Conservation (phyloP, 2,888 invertebrate genomes). For the Callinectes sapidus region DNA sequence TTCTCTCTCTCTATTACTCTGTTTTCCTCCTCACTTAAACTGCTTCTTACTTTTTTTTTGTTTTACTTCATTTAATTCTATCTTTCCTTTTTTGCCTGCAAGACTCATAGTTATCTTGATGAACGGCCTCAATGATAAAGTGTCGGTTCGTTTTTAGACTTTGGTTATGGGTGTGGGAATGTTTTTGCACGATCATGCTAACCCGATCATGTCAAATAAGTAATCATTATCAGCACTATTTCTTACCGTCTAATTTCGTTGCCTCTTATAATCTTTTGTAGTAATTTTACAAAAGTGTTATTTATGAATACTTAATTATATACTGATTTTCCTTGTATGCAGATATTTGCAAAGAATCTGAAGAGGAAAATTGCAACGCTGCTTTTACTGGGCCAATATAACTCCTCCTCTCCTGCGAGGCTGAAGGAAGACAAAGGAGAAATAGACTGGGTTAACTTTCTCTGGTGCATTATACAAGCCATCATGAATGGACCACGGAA, state of each 20-base stretch:
- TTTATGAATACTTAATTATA: not conserved
- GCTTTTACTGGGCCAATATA: not conserved
- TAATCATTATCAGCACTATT: not conserved
- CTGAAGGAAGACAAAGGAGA: not conserved
- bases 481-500: too few relatives aligned
- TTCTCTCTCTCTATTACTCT: too few relatives aligned
- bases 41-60: too few relatives aligned
- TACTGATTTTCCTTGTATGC: not conserved
- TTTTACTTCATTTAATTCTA: too few relatives aligned
- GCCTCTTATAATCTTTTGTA: not conserved
- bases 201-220: not conserved
- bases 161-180: not conserved
- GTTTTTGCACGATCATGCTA: not conserved
- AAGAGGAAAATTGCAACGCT: not conserved
- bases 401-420: not conserved
- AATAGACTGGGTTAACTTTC: not conserved
- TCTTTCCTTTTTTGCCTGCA: too few relatives aligned
- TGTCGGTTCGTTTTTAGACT: too few relatives aligned
- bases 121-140: too few relatives aligned
- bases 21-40: too few relatives aligned
- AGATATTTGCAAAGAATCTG: not conserved
- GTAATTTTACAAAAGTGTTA: not conserved
- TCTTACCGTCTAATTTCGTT: not conserved
- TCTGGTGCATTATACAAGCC: too few relatives aligned
- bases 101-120: too few relatives aligned